phyloP scores from a whole-genome alignment of 2,888 invertebrate species.

The Plagodis dolabraria region DNA sequence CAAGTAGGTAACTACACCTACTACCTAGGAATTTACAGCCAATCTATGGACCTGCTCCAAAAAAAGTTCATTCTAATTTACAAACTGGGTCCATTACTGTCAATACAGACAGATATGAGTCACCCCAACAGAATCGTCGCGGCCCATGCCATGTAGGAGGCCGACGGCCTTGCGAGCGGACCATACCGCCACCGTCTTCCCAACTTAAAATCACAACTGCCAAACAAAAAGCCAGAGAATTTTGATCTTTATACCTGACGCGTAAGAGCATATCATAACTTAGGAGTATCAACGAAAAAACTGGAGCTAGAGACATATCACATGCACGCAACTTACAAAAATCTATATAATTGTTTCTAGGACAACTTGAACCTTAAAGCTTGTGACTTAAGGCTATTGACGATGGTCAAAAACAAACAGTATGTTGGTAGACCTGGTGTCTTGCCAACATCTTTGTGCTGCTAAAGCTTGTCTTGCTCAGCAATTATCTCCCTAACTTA shows the following conservation, averaged over 20 bases:
- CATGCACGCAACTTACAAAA: too few relatives aligned
- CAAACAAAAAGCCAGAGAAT: neutral
- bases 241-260: constrained; percentile 1
- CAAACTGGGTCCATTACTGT: constrained; percentile 41
- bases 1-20: neutral
- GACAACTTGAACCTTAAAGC: constrained; percentile 1
- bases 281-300: too few relatives aligned
- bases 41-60: constrained; percentile 5
- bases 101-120: constrained; percentile 35
- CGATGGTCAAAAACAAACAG: neutral
- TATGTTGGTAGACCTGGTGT: constrained; percentile 4
- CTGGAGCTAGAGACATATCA: too few relatives aligned
- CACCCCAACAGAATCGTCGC: constrained; percentile 63
- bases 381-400: neutral
- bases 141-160: constrained; percentile 59
- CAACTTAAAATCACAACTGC: constrained; percentile 11
- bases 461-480: neutral
- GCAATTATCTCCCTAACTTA: neutral
- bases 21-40: neutral
- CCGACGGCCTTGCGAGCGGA: constrained; percentile 60
- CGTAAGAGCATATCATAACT: neutral
- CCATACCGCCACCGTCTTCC: constrained; percentile 30
- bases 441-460: constrained; percentile 12
- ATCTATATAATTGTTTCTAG: neutral
- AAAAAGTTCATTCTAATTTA: constrained; percentile 28